Conservation (phyloP, 2,888 invertebrate species). For the Scaptomyza polygonia region DNA sequence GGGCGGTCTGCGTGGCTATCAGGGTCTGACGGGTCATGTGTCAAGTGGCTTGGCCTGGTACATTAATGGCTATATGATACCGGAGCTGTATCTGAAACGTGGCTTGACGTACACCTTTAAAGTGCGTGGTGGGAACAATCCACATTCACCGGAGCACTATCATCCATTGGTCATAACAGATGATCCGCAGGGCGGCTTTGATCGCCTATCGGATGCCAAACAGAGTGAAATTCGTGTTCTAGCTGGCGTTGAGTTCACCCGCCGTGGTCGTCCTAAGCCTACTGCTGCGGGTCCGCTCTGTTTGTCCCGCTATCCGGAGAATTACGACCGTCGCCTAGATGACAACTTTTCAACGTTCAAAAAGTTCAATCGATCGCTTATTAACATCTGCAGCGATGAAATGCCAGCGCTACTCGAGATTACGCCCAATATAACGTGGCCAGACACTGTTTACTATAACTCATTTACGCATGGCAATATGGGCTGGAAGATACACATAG, state of each 20-base stretch:
- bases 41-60: constrained; percentile 94
- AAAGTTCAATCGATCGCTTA: constrained; percentile 92
- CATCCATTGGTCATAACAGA: constrained; percentile 96
- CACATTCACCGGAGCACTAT: constrained; percentile 92
- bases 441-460: constrained; percentile 96
- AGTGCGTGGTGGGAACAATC: constrained; percentile 93
- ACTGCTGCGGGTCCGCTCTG: constrained; percentile 94
- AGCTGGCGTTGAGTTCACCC: constrained; percentile 92
- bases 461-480: constrained; percentile 97
- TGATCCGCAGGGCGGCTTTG: constrained; percentile 93
- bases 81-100: constrained; percentile 93
- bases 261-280: constrained; percentile 91
- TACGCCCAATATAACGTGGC: constrained; percentile 95
- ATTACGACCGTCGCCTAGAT: constrained; percentile 90
- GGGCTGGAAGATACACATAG: constrained; percentile 97
- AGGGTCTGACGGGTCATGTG: constrained; percentile 89
- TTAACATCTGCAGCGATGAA: constrained; percentile 89
- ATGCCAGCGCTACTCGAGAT: constrained; percentile 90
- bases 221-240: constrained; percentile 90
- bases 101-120: constrained; percentile 93
- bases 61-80: constrained; percentile 94
- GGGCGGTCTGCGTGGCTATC: constrained; percentile 91
- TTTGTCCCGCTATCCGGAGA: constrained; percentile 87
- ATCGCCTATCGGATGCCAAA: constrained; percentile 89
- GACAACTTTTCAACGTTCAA: constrained; percentile 91